Conservation (phyloP, 2,888 invertebrate species). For the Oxystoma pomonae region DNA sequence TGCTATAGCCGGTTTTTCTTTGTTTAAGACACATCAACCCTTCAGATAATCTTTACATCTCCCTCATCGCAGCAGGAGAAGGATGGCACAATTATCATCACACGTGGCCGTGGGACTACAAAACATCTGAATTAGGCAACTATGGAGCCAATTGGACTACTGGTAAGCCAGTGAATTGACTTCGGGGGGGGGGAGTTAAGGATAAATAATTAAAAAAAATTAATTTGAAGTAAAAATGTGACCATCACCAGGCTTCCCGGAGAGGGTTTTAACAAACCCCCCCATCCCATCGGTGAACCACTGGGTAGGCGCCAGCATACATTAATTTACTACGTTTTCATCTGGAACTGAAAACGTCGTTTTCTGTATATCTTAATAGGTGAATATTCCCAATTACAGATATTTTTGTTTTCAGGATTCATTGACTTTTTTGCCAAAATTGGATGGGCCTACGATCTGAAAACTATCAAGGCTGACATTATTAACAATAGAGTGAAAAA, state of each 20-base stretch:
- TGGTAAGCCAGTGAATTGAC: not conserved
- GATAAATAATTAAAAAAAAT: too few relatives aligned
- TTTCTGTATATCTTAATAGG: too few relatives aligned
- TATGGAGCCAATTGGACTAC: constrained; percentile 5
- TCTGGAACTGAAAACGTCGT: too few relatives aligned
- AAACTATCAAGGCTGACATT: constrained; percentile 69
- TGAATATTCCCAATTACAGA: too few relatives aligned
- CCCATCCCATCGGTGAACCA: too few relatives aligned
- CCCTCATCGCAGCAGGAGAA: constrained; percentile 66
- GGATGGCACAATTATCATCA: constrained; percentile 90
- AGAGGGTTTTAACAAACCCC: too few relatives aligned
- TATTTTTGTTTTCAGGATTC: constrained; percentile 73
- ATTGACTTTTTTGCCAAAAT: constrained; percentile 78
- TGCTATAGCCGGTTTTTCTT: too few relatives aligned
- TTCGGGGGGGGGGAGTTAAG: too few relatives aligned
- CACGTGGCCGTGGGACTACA: constrained; percentile 81
- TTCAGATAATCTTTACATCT: constrained; percentile 64
- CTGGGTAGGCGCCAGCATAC: too few relatives aligned
- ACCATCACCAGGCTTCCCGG: too few relatives aligned
- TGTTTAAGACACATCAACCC: constrained; percentile 62
- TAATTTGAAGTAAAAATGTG: too few relatives aligned
- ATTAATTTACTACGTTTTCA: too few relatives aligned
- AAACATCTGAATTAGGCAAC: constrained; percentile 67
- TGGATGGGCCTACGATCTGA: constrained; percentile 86
- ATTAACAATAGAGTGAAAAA: constrained; percentile 62